Conservation (phyloP, 1,140 invertebrate species). For the Alviniconcha marisindica region DNA sequence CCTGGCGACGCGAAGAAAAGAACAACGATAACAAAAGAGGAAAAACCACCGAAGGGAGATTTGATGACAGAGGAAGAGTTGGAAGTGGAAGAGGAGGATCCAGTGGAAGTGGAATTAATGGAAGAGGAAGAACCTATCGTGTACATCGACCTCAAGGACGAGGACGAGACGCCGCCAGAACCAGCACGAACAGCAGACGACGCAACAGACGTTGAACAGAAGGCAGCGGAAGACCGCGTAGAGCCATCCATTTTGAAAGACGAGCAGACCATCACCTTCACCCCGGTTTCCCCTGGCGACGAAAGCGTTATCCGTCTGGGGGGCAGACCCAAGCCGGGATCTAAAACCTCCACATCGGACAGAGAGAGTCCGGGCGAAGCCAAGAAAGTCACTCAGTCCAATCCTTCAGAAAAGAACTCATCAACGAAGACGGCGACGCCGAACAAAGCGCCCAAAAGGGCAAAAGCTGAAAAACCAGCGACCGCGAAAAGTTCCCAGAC, state of each 20-base stretch:
- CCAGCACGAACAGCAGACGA: background rate
- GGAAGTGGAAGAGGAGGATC: conserved; percentile 8
- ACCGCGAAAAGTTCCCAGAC: background rate
- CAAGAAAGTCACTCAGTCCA: background rate
- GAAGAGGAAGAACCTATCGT: conserved; percentile 23
- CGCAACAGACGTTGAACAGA: background rate
- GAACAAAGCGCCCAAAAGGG: background rate
- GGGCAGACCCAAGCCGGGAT: background rate
- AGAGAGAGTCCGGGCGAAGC: background rate
- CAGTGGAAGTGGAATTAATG: conserved; percentile 26
- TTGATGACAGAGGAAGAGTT: conserved; percentile 26
- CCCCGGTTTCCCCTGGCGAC: background rate
- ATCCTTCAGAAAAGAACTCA: background rate
- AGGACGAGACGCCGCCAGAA: background rate
- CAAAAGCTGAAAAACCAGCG: background rate
- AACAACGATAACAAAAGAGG: background rate
- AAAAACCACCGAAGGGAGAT: background rate
- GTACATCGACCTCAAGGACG: background rate
- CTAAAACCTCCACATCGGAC: background rate
- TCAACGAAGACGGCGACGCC: background rate
- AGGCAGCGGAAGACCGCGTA: background rate
- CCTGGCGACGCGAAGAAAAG: background rate
- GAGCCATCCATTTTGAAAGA: background rate
- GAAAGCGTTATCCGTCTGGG: conserved; percentile 21
- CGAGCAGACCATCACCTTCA: conserved; percentile 6